Percentiles rank a stretch among this genome's conserved stretches.
These are phyloP conservation scores for Drosophila pachea DNA, from an alignment of 1,140 invertebrate genomes.

Conservation along the genomic window DNA sequence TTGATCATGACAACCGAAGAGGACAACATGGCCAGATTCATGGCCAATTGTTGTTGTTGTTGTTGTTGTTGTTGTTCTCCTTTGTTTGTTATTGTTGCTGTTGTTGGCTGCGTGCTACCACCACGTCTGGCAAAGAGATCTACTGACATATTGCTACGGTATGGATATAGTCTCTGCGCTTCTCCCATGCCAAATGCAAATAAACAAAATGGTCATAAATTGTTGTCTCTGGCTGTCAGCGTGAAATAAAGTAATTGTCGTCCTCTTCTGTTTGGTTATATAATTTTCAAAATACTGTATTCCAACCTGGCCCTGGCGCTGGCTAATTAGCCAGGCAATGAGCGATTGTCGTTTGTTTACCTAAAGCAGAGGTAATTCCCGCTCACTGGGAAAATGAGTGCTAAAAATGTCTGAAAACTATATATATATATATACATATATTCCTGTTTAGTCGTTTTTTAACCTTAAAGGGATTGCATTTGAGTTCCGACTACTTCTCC, in stretches of 20 bases:
- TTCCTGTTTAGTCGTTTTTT: too few species aligned
- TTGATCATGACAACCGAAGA: slow-evolving; percentile 54
- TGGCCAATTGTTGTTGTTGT: slow-evolving; percentile 38
- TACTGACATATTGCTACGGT: background rate
- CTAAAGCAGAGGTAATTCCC: slow-evolving; percentile 34
- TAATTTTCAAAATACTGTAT: slow-evolving; percentile 54
- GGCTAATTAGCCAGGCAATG: slow-evolving; percentile 57
- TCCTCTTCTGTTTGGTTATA: slow-evolving; percentile 55
- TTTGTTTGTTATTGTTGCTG: too few species aligned
- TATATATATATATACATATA: background rate
- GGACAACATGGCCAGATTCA: slow-evolving; percentile 31
- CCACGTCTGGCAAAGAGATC: slow-evolving; percentile 1
- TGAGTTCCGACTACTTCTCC: too few species aligned
- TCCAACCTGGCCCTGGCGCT: slow-evolving; percentile 49
- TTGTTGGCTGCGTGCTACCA: slow-evolving; percentile 27
- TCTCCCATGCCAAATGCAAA: slow-evolving; percentile 39
- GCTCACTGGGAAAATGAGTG: slow-evolving; percentile 21
- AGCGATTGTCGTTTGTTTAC: slow-evolving; percentile 16
- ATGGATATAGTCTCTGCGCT: background rate
- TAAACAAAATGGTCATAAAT: slow-evolving; percentile 61
- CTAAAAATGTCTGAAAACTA: too few species aligned
- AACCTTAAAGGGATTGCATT: too few species aligned
- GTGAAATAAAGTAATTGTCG: slow-evolving; percentile 48
- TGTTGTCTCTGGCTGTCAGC: slow-evolving; percentile 45
- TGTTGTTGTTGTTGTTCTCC: too few species aligned